Conservation (phyloP, 1,140 invertebrate species). For the Ostrea edulis region DNA sequence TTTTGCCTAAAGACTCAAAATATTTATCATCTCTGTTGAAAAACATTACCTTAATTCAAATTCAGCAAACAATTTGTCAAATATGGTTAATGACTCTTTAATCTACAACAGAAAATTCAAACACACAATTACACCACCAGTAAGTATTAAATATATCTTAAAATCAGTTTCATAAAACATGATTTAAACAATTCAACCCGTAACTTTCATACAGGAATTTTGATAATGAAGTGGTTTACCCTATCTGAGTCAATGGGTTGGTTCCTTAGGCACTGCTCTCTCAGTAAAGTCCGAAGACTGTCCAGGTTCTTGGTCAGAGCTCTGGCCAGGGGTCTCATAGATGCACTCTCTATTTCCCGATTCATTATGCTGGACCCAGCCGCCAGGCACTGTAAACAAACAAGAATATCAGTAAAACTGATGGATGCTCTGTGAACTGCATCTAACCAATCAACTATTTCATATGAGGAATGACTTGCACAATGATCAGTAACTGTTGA, state of each 20-base stretch:
- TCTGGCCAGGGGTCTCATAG: constrained; percentile 97
- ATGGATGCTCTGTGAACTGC: too few species aligned
- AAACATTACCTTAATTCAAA: constrained; percentile 90
- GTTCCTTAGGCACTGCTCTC: constrained; percentile 87
- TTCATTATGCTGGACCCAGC: constrained; percentile 96
- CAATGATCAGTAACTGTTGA: too few species aligned
- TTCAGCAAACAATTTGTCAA: constrained; percentile 96
- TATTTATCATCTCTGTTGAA: too few species aligned
- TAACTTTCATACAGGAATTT: too few species aligned
- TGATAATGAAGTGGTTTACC: constrained; percentile 80
- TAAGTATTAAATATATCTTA: too few species aligned
- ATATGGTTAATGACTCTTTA: constrained; percentile 92
- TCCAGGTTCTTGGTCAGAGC: constrained; percentile 96
- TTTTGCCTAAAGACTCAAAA: too few species aligned
- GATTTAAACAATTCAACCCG: too few species aligned
- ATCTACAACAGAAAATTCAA: constrained; percentile 75
- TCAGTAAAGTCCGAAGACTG: constrained; percentile 91
- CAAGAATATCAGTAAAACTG: too few species aligned
- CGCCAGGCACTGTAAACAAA: constrained; percentile 79
- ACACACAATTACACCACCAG: too few species aligned
- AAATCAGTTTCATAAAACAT: too few species aligned
- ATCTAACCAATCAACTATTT: too few species aligned
- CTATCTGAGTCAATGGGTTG: constrained; percentile 85
- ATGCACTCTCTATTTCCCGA: constrained; percentile 94
- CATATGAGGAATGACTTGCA: too few species aligned